Evolutionary conservation across 2,797 vertebrate genomes (phyloP).

Genomic region (Semotilus atromaculatus): DNA sequence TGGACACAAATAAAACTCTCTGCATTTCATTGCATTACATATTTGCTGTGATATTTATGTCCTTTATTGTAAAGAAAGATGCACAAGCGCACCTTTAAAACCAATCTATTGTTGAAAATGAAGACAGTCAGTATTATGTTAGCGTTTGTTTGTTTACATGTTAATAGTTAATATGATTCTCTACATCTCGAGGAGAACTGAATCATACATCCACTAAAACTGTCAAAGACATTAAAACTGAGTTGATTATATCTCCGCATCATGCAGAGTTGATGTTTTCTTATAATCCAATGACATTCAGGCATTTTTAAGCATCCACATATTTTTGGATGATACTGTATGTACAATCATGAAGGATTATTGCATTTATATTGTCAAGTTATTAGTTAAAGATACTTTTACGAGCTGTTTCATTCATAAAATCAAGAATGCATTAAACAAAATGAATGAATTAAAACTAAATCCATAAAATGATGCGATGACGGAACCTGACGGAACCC

Average conservation of each 20-base stretch:
- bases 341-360: no score
- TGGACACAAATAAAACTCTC: no score
- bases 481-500: no score
- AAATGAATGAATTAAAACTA: not conserved
- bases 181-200: not conserved
- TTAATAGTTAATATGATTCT: not conserved
- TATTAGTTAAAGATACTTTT: no score
- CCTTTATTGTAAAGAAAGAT: not conserved
- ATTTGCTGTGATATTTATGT: not conserved
- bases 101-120: not conserved
- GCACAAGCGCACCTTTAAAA: not conserved
- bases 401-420: not conserved
- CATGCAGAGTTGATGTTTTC: not conserved
- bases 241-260: no score
- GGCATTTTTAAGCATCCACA: not conserved
- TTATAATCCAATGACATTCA: not conserved
- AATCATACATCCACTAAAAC: not conserved
- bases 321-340: not conserved
- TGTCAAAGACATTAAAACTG: not conserved
- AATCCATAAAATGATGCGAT: not conserved
- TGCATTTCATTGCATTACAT: not conserved
- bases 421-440: not conserved
- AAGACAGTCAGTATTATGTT: not conserved
- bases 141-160: no score
- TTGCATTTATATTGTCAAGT: no score